Percentiles rank a stretch among this genome's conserved stretches.
Evolutionary conservation across 1,140 invertebrate species (phyloP).

Genomic region (Sycophila sp.): DNA sequence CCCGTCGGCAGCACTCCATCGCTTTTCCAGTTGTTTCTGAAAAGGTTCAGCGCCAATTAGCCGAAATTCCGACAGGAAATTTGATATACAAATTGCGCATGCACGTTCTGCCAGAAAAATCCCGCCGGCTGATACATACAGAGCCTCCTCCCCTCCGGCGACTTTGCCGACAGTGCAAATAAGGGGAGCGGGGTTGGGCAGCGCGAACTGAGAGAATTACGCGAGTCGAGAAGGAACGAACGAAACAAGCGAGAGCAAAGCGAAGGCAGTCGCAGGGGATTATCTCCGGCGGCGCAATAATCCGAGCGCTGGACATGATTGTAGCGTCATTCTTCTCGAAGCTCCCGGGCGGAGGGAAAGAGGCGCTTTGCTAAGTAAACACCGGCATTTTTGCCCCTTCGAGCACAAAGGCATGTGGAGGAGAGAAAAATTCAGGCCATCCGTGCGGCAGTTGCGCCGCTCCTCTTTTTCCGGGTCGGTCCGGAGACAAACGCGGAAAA

Average conservation of each 20-base stretch:
- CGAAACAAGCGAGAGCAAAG: not conserved
- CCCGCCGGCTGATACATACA: not conserved
- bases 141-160: no score
- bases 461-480: not conserved
- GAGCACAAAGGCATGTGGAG: not conserved
- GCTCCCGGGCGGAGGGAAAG: not conserved
- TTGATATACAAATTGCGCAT: no score
- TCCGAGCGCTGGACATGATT: not conserved
- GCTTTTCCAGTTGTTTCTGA: no score
- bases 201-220: no score
- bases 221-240: no score
- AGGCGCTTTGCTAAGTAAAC: slow-evolving; percentile 11
- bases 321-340: not conserved
- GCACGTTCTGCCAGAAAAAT: not conserved
- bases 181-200: not conserved
- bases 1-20: no score
- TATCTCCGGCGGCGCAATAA: not conserved
- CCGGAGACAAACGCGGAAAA: not conserved
- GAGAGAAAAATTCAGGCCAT: slow-evolving; percentile 4
- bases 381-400: not conserved
- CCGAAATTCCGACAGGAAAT: no score
- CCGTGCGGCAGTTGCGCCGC: not conserved
- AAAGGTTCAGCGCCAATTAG: no score
- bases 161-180: no score
- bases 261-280: not conserved